Conservation (phyloP, 2,797 vertebrate genomes). For the Bradypodion ventrale region DNA sequence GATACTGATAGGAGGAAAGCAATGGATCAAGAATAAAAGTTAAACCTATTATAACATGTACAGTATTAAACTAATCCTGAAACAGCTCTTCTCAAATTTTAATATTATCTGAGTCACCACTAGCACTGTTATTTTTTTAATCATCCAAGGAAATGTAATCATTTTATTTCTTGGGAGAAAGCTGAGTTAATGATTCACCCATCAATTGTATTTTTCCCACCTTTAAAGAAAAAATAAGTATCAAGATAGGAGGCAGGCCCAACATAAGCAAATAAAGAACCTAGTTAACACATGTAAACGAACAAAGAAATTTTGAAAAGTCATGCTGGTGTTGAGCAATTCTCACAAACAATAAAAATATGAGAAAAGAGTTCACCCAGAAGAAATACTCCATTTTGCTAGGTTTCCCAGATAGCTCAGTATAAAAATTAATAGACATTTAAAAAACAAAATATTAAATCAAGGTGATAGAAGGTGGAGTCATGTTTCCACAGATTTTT, state of each 20-base stretch:
- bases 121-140: background rate
- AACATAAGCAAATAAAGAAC: background rate
- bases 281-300: background rate
- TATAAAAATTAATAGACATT: background rate
- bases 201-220: background rate
- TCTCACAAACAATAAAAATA: background rate
- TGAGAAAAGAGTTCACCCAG: background rate
- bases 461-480: background rate
- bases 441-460: background rate
- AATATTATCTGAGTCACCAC: background rate
- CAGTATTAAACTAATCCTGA: constrained; percentile 2
- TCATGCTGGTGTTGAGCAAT: background rate
- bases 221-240: constrained; percentile 10
- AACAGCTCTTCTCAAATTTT: background rate
- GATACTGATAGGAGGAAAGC: background rate
- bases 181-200: constrained; percentile 5
- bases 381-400: background rate
- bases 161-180: constrained; percentile 11
- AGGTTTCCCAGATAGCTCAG: background rate
- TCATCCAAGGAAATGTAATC: background rate
- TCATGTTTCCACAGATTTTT: too few relatives aligned
- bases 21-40: background rate
- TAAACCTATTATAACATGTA: constrained; percentile 14
- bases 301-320: background rate
- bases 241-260: background rate